Evolutionary conservation across 2,797 vertebrate genomes (phyloP).

Genomic region (Lagodon rhomboides): DNA sequence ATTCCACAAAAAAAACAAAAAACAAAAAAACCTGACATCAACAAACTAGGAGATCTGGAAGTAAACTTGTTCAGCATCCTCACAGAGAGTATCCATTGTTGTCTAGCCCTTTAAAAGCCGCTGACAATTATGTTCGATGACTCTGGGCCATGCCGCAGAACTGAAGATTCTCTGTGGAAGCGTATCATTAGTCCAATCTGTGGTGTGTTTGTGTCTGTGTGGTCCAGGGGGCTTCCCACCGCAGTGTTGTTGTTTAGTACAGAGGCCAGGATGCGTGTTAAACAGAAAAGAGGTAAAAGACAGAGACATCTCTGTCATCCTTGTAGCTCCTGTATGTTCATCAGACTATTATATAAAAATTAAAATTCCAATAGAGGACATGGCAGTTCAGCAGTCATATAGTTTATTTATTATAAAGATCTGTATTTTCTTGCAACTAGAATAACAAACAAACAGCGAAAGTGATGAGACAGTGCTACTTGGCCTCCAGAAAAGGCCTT

Average conservation of each 20-base stretch:
- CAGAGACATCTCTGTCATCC: constrained; percentile 2
- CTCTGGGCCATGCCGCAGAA: constrained; percentile 34
- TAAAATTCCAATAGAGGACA: background rate
- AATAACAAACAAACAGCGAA: background rate
- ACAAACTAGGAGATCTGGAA: constrained; percentile 47
- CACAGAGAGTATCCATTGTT: constrained; percentile 45
- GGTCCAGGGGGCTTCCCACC: constrained; percentile 53
- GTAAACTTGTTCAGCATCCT: constrained; percentile 44
- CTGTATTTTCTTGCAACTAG: background rate
- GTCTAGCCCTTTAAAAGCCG: constrained; percentile 41
- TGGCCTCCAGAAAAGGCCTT: background rate
- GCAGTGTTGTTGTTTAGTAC: constrained; percentile 24
- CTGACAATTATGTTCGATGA: constrained; percentile 48
- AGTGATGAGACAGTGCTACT: background rate
- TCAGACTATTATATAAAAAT: background rate
- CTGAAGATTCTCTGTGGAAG: constrained; percentile 59
- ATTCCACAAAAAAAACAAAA: constrained; percentile 28
- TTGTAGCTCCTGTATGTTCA: constrained; percentile 18
- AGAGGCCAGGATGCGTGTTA: constrained; percentile 26
- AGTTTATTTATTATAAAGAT: background rate
- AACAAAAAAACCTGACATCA: constrained; percentile 9
- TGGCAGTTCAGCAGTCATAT: background rate
- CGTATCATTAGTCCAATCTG: constrained; percentile 58
- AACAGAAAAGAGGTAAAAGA: constrained; percentile 1
- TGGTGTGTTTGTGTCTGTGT: constrained; percentile 60